Evolutionary conservation across 2,888 invertebrate species (phyloP), one percentile per base, ranked within the genome.

Genomic region (Gortyna flavago): DNA sequence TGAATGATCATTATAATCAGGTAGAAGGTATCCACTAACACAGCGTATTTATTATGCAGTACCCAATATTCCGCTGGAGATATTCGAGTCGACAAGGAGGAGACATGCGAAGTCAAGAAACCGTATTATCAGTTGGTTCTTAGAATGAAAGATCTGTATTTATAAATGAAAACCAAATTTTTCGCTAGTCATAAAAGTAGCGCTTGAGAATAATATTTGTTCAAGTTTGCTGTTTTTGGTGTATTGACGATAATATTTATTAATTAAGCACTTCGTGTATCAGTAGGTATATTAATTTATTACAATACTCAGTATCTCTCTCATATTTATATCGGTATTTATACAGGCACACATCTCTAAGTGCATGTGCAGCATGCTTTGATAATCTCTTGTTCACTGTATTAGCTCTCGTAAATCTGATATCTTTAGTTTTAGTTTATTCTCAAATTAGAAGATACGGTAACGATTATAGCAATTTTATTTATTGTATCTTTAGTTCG

Each of bases 51-150:
- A 96, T 96, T 95, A 95, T 95, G 93, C 97, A 97, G 97, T 97
- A 96, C 97, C 97, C 95, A 97, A 97, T 97, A 97, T 97, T 92
- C 96, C 97, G 90, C 96, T 96, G 97, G 97, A 97, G 96, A 94
- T 97, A 93, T 95, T 96, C 96, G 97, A 97, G 97, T 96, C 97
- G 81, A 95, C 96, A 91, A 93, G 96, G 95, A 96, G 97, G 93
- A 94, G 96, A 93, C 96, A 97, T 92, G 96, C 95, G 92, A 97
- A 97, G 93, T 96, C 97, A 95, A 97, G 97, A 94, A 96, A 97
- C 94, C 96, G 96, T 93, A 97, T 97, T 89, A 97, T 97, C 95
- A 97, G 97, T 96, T 97, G 97, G 97, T 96, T 97, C 90, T 95
- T 97, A 95, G 97, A 97, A 93, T 97, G 93, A 95, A 92, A 93